Base-by-base conservation (phyloP, 1,140 invertebrate species). In the Holcopasites calliopsidis region DNA sequence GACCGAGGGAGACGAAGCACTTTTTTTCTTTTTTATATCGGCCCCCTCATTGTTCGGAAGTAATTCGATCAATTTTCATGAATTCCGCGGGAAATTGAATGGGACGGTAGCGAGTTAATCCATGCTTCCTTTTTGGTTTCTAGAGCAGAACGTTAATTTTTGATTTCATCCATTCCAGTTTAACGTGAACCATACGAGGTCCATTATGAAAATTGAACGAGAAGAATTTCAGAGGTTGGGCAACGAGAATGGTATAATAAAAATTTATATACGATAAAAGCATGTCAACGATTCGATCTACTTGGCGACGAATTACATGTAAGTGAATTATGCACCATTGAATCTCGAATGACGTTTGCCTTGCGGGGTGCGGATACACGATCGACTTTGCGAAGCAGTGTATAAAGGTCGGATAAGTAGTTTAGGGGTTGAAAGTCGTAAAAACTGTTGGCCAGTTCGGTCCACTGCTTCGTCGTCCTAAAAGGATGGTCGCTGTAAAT, bases 401-500 rank as follows among this genome's bases (percentile, higher is more conserved):
- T 50, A 64, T 66, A 40, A 68, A 57, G n/a, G 11, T 16, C 10
- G 6, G 10, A 42, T 1, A 31, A 16, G 50, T n/a, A 77, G 76
- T 77, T 52, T 28, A 35, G 26, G 50, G 26, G 13, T 11, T 13
- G 40, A 71, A 47, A 38, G 84, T 54, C 74, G 66, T 86, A 82
- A 86, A 84, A 74, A 64, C 18, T 18, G 28, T 28, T 31, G 26
- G 33, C 18, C 7, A 42, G 4, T 3, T 21, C 52, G 21, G 23
- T 21, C 40, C 42, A 62, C 71, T 75, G 69, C 21, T 16, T 69
- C 40, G 13, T 26, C n/a, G 10, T 18, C 1, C 13, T 28, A 31
- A 21, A 7, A 52, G 38, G 40, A 50, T 11, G 52, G 44, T 50
- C 33, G 23, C 10, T 40, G 31, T 77, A 77, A 82, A 82, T 64